phyloP scores from a whole-genome alignment of 2,888 invertebrate species.

The Papilio gigon region DNA sequence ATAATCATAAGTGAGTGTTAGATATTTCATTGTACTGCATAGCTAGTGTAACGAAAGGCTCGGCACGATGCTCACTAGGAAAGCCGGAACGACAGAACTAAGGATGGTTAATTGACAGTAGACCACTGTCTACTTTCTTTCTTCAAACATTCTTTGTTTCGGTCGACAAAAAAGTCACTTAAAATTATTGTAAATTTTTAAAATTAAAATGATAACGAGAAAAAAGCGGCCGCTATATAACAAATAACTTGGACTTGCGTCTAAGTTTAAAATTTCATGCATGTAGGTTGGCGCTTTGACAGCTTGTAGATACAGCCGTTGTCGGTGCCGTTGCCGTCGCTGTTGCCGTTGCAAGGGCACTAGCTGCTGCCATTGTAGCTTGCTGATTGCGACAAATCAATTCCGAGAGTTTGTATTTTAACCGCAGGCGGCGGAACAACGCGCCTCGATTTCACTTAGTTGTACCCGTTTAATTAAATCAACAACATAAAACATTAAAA shows the following conservation, averaged over 20 bases:
- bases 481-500: too few species aligned
- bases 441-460: too few species aligned
- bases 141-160: not conserved
- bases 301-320: not conserved
- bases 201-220: not conserved
- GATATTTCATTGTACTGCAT: slow-evolving; percentile 12
- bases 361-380: too few species aligned
- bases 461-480: too few species aligned
- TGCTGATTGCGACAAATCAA: too few species aligned
- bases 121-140: slow-evolving; percentile 4
- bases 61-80: not conserved
- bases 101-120: slow-evolving; percentile 17
- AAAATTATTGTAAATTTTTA: not conserved
- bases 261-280: too few species aligned
- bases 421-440: too few species aligned
- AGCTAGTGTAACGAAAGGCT: slow-evolving; percentile 33
- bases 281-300: too few species aligned
- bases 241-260: too few species aligned
- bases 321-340: not conserved
- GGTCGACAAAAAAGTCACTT: not conserved
- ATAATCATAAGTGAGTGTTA: slow-evolving; percentile 6
- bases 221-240: too few species aligned
- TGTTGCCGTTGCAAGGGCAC: too few species aligned
- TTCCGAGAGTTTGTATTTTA: too few species aligned
- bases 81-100: not conserved